Percentiles rank a stretch among this genome's conserved stretches.
phyloP scores from a whole-genome alignment of 1,140 invertebrate species.

The Procambarus virginalis region DNA sequence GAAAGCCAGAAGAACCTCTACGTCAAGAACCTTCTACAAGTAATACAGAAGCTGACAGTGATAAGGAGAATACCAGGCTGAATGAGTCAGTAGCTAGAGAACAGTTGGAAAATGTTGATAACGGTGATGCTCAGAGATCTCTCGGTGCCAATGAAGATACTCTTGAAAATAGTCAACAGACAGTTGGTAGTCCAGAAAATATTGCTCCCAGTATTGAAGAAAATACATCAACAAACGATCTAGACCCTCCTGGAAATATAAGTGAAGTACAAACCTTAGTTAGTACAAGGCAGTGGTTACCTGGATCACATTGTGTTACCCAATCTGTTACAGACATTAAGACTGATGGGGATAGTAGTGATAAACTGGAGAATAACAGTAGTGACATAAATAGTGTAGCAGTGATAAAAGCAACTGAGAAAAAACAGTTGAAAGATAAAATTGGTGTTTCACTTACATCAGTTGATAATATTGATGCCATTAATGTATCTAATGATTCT shows the following conservation, averaged over 20 bases:
- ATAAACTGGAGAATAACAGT: not conserved
- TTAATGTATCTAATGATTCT: not conserved
- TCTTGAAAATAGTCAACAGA: slow-evolving; percentile 24
- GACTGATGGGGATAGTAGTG: not conserved
- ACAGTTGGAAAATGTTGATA: not conserved
- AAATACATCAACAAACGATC: not conserved
- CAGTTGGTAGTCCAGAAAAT: not conserved
- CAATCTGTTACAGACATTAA: not conserved
- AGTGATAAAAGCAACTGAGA: not conserved
- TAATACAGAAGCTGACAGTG: slow-evolving; percentile 47
- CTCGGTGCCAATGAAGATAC: not conserved
- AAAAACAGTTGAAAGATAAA: slow-evolving; percentile 3
- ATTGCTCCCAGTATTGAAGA: not conserved
- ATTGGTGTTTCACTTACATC: not conserved
- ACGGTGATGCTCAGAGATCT: slow-evolving; percentile 13
- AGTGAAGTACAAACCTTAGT: slow-evolving; percentile 3
- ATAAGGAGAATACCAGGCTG: slow-evolving; percentile 46
- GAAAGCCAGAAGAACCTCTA: not conserved
- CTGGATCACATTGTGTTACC: not conserved
- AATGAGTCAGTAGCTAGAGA: slow-evolving; percentile 7
- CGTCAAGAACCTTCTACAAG: slow-evolving; percentile 8
- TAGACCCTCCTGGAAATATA: not conserved
- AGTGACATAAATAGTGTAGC: not conserved
- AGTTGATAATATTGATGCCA: not conserved
- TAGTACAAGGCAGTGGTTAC: not conserved